These are phyloP conservation scores for Merluccius polli DNA, from an alignment of 2,797 vertebrate genomes.

Conservation along the genomic window DNA sequence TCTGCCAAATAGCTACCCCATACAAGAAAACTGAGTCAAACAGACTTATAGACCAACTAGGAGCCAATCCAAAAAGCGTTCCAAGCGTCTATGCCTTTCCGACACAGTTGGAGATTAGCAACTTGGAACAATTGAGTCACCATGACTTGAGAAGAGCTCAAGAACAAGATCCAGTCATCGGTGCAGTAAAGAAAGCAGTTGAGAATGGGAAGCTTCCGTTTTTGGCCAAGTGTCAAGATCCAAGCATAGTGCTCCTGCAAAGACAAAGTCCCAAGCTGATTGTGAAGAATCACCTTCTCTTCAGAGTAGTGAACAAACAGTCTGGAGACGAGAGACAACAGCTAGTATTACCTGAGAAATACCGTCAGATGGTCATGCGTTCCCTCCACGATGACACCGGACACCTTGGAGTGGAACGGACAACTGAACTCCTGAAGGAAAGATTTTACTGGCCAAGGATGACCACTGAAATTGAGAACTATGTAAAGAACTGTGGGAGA, in stretches of 20 bases:
- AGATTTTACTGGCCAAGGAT: conserved; percentile 14
- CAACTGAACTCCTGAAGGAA: neutral
- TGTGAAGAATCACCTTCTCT: neutral
- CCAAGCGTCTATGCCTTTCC: neutral
- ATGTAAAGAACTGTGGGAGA: neutral
- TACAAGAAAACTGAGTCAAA: too few relatives aligned
- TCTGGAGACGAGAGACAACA: neutral
- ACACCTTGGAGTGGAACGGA: conserved; percentile 4
- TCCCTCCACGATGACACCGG: neutral
- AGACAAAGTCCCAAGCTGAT: neutral
- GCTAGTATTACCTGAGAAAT: neutral
- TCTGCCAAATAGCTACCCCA: neutral
- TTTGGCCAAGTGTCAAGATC: neutral
- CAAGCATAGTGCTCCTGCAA: neutral
- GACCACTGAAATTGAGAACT: neutral
- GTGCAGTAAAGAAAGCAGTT: neutral
- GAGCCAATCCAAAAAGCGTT: neutral
- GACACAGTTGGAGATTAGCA: neutral
- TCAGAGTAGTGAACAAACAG: neutral
- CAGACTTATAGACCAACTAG: neutral
- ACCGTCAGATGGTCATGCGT: neutral
- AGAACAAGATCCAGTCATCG: neutral
- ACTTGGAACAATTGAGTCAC: neutral
- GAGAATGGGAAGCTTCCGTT: neutral
- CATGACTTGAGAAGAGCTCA: neutral